A percentile compares a stretch with the other conserved stretches of the same genome.
Evolutionary conservation across 1,140 invertebrate species (phyloP).

Genomic region (Diorhabda carinulata): DNA sequence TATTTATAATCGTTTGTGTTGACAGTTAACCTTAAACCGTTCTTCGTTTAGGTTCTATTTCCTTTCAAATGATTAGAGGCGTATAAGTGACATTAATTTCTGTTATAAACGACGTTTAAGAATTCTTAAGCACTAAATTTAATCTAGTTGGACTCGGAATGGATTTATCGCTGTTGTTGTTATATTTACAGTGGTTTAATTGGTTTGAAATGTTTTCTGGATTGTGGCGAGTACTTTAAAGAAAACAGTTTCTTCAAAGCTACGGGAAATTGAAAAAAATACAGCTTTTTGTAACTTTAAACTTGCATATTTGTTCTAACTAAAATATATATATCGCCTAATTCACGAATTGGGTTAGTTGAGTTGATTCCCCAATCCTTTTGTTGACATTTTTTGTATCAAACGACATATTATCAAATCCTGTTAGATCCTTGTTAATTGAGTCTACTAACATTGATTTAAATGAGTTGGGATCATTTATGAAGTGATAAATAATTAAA

Average conservation of each 20-base stretch:
- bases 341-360: no score
- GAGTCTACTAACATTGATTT: no score
- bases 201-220: conserved; percentile 20
- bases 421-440: no score
- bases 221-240: conserved; percentile 5
- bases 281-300: no score
- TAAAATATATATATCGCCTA: no score
- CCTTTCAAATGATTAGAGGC: conserved; percentile 32
- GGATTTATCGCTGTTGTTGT: conserved; percentile 26
- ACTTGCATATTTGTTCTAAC: no score
- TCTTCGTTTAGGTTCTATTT: conserved; percentile 22
- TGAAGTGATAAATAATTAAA: no score
- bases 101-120: conserved; percentile 38
- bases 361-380: neutral
- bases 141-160: conserved; percentile 26
- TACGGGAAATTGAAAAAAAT: neutral
- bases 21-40: conserved; percentile 22
- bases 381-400: neutral
- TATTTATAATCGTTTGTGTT: conserved; percentile 23
- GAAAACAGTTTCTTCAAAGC: neutral
- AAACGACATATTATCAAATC: no score
- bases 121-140: conserved; percentile 34
- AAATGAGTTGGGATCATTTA: no score
- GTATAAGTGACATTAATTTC: conserved; percentile 37
- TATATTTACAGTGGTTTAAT: conserved; percentile 31